Evolutionary conservation across 1,140 invertebrate species (phyloP), one percentile per base, ranked within the genome.

Genomic region (Philopotamus ludificatus): DNA sequence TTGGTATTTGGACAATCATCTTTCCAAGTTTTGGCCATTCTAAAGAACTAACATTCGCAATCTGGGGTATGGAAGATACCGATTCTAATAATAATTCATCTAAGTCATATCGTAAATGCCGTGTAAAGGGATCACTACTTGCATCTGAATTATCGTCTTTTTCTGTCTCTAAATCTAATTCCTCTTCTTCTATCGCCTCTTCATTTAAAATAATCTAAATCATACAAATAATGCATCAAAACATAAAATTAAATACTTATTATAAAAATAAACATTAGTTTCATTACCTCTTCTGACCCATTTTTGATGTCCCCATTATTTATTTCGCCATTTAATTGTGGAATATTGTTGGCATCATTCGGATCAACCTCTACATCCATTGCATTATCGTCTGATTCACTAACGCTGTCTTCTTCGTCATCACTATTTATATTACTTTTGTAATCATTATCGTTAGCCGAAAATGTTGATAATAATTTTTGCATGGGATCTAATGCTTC

Each of bases 21-120:
- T 84, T 83, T 16, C 86, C 86, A 20, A 89, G 72, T 18, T 62
- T 70, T 15, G 84, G 80, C 87, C 87, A 89, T 9, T 72, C 74
- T 70, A 83, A 74, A 28, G 73, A 76, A 15, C 70, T 67, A 15
- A 69, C 75, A 65, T 82, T 74, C 8, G 73, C 66, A 39, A 71
- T 72, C 9, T 75, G 72, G 12, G 81, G 78, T 15, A 66, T 72
- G 67, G 67, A 79, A 42, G 84, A 83, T 0, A 89, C 70, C 3
- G 77, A 74, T 49, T 84, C 74, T 45, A 86, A 77, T 16, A 88
- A 65, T 45, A 81, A 79, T 68, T 86, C 81, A 66, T 79, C 76
- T 42, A 90, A 76, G 71, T 89, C 86, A 77, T 85, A 79, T 58
- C 78, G 76, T 1, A 89, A 72, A 75, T 89, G 88, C 72, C 83